Evolutionary conservation across 2,888 invertebrate genomes (phyloP).

Genomic region (Drosophila longiperda): DNA sequence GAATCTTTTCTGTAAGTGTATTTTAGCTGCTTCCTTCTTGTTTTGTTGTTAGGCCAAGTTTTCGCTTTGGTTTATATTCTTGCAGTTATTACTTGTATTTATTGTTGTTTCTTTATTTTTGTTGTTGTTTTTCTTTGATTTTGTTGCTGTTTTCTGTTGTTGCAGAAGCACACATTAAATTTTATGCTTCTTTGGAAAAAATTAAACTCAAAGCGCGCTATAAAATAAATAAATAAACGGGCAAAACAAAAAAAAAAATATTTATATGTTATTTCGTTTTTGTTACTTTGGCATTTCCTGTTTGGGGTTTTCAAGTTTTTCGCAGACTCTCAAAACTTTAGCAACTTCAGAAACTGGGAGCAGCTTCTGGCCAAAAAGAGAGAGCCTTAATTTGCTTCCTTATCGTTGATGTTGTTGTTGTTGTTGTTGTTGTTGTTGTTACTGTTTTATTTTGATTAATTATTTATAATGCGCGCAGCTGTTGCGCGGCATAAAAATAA

Average conservation of each 20-base stretch:
- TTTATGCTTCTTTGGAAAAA: slow-evolving; percentile 63
- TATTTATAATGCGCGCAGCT: slow-evolving; percentile 74
- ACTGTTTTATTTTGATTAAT: slow-evolving; percentile 59
- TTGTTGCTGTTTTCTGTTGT: slow-evolving; percentile 42
- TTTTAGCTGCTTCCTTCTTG: slow-evolving; percentile 14
- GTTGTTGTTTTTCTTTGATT: slow-evolving; percentile 13
- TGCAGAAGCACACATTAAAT: slow-evolving; percentile 55
- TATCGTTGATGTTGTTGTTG: slow-evolving; percentile 44
- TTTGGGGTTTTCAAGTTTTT: slow-evolving; percentile 38
- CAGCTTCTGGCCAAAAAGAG: slow-evolving; percentile 7
- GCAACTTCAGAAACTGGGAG: slow-evolving; percentile 9
- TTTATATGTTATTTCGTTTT: slow-evolving; percentile 30
- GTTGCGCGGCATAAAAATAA: slow-evolving; percentile 57
- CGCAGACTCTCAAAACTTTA: slow-evolving; percentile 6
- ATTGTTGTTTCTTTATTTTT: slow-evolving; percentile 54
- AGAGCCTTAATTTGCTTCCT: slow-evolving; percentile 35
- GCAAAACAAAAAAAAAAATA: slow-evolving; percentile 28
- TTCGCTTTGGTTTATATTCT: slow-evolving; percentile 56
- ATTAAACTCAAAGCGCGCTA: slow-evolving; percentile 25
- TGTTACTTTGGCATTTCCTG: slow-evolving; percentile 49
- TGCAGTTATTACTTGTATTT: slow-evolving; percentile 67
- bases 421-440: slow-evolving; percentile 53
- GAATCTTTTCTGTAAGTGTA: not conserved
- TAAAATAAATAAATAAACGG: slow-evolving; percentile 60
- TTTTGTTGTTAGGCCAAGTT: slow-evolving; percentile 56